Base-by-base conservation (phyloP, 2,797 vertebrate genomes). In the Myiotriccus ornatus region DNA sequence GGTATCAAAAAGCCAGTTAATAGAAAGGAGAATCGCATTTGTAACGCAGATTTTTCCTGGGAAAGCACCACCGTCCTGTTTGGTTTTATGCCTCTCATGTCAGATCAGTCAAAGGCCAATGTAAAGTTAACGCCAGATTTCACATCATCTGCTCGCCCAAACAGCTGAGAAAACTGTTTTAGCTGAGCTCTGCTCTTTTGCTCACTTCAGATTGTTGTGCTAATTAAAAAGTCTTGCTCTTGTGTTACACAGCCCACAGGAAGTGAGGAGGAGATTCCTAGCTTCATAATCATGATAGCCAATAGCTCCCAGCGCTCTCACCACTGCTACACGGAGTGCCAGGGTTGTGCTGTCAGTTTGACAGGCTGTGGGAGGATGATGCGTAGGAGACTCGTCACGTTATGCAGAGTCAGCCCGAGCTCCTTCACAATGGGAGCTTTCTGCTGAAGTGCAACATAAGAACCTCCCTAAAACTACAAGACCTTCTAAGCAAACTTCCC, bases 211-310 rank as follows among this genome's bases (percentile, higher is more conserved):
- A 93, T 74, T 69, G 46, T 73, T 88, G 57, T 14, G 37, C 86
- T 96, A 96, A 96, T 96, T 90, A 96, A 93, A 84, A 75, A 91
- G 85, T 27, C 85, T 79, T 73, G 67, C 73, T 82, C 89, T 75
- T 34, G 63, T 32, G 63, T 70, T 95, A 79, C 81, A 16, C 94
- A 93, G 79, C 90, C 94, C 90, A 88, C 88, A 95, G 91, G 94
- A 95, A 89, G 85, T 4, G 20, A 94, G 91, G 86, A 94, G 94
- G 92, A 94, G 92, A 89, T 78, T 74, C 83, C 89, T 46, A 49
- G 47, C 76, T 76, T 39, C 80, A 74, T 83, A 74, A 92, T 52
- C 90, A 89, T 0, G 6, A 82, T 92, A 59, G 84, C 91, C 93
- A 96, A 92, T 20, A 91, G 88, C 87, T 95, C 79, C 68, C 94